Percentiles rank a stretch among this genome's conserved stretches.
These are phyloP conservation scores for Chrysina gloriosa DNA, from an alignment of 2,888 invertebrate species.

Conservation along the genomic window DNA sequence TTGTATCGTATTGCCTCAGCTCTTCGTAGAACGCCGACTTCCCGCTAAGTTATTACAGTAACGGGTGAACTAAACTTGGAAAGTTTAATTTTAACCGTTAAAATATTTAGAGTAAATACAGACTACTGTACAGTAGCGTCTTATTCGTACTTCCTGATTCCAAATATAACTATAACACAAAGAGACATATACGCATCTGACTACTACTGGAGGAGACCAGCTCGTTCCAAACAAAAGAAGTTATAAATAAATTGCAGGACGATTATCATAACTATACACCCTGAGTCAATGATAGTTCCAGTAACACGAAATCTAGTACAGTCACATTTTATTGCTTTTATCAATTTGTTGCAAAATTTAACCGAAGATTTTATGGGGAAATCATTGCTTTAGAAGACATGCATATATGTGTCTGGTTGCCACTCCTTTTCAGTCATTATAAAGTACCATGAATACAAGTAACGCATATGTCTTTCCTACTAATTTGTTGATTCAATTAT, in stretches of 20 bases:
- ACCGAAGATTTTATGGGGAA: no score
- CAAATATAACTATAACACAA: constrained; percentile 28
- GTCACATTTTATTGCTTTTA: no score
- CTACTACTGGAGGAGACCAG: constrained; percentile 10
- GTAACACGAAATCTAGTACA: no score
- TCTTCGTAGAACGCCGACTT: neutral
- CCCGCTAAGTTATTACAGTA: constrained; percentile 16
- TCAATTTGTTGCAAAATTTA: no score
- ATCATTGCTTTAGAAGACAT: no score
- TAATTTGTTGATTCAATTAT: no score
- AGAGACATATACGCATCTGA: constrained; percentile 28
- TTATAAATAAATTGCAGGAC: constrained; percentile 10
- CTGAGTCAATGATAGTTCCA: no score
- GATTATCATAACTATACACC: neutral
- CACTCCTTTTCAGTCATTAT: no score
- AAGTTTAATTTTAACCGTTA: constrained; percentile 30
- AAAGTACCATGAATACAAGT: no score
- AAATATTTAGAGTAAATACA: constrained; percentile 30
- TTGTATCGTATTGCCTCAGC: neutral
- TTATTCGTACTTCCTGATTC: constrained; percentile 32
- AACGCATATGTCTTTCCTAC: no score
- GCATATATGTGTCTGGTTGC: no score
- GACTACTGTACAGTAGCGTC: constrained; percentile 17
- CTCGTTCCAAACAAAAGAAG: constrained; percentile 9
- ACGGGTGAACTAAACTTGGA: constrained; percentile 26